Percentiles rank a stretch among this genome's conserved stretches.
These are phyloP conservation scores for Hipparchia sbordonii DNA, from an alignment of 2,888 invertebrate genomes.

Conservation along the genomic window DNA sequence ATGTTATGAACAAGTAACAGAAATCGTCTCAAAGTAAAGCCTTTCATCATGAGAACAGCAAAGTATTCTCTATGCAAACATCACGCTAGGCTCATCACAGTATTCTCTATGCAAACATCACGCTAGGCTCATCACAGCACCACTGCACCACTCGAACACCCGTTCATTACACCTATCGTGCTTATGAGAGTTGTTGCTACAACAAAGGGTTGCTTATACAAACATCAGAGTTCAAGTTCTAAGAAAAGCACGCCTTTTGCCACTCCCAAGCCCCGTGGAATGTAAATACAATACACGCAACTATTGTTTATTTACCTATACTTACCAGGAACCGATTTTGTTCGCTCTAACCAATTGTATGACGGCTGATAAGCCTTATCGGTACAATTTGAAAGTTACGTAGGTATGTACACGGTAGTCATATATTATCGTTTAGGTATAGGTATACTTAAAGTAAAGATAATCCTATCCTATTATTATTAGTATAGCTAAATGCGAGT, in stretches of 20 bases:
- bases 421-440: background rate
- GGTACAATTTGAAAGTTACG: conserved; percentile 16
- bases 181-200: conserved; percentile 35
- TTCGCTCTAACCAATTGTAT: conserved; percentile 9
- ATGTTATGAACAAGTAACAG: background rate
- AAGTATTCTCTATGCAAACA: conserved; percentile 10
- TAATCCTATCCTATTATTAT: too few species aligned
- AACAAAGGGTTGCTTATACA: conserved; percentile 42
- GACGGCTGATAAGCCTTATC: conserved; percentile 24
- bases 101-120: conserved; percentile 1
- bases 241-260: conserved; percentile 48
- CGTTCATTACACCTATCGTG: conserved; percentile 36
- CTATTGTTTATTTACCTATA: conserved; percentile 19
- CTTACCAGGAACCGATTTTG: conserved; percentile 29
- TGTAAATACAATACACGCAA: conserved; percentile 36
- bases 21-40: conserved; percentile 5
- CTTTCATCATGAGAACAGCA: conserved; percentile 3
- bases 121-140: background rate
- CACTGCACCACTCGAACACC: conserved; percentile 31
- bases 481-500: too few species aligned
- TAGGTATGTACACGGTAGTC: background rate
- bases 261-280: conserved; percentile 44
- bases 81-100: too few species aligned
- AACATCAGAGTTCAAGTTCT: conserved; percentile 54
- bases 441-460: too few species aligned